Conservation (phyloP, 2,113 vertebrate genomes). For the Naja naja region DNA sequence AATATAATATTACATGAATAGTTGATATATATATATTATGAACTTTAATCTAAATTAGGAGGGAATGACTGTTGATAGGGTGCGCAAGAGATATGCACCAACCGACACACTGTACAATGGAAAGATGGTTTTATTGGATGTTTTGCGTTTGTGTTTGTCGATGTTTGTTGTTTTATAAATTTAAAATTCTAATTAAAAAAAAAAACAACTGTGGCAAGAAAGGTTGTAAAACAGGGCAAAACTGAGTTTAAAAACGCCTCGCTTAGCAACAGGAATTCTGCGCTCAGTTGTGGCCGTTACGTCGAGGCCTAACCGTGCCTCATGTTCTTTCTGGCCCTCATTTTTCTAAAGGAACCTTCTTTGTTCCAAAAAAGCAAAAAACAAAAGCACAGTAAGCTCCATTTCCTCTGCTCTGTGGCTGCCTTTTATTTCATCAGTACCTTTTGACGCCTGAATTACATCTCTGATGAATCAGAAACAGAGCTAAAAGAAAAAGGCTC, state of each 20-base stretch:
- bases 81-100: no score
- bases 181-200: no score
- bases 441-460: not conserved
- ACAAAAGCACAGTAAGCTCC: slow-evolving; percentile 16
- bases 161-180: no score
- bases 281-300: no score
- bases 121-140: no score
- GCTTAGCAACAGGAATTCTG: not conserved
- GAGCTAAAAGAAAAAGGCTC: not conserved
- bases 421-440: slow-evolving; percentile 42
- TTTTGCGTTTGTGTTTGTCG: no score
- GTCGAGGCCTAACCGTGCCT: not conserved
- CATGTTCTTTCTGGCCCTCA: not conserved
- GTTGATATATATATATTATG: no score
- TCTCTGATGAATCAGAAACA: not conserved
- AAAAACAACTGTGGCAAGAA: no score
- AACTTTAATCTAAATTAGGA: no score
- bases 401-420: slow-evolving; percentile 12
- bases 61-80: no score
- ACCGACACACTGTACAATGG: no score
- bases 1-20: no score
- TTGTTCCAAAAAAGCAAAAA: not conserved
- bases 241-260: not conserved
- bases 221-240: not conserved
- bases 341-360: not conserved